These are phyloP conservation scores for Venturia canescens DNA, from an alignment of 1,140 invertebrate genomes.

Conservation along the genomic window DNA sequence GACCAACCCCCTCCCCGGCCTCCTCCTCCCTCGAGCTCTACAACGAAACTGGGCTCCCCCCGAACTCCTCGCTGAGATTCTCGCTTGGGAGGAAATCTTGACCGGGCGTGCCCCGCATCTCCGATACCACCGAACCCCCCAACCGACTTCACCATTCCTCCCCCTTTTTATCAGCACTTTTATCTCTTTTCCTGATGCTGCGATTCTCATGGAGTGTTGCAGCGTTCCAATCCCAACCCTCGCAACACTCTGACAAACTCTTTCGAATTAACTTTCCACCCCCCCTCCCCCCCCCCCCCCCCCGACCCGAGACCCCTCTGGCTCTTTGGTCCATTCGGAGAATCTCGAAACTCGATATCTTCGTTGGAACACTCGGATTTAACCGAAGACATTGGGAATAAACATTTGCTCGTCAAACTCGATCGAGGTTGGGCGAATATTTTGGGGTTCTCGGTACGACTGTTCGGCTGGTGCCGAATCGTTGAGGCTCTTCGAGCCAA, in stretches of 20 bases:
- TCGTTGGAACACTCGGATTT: constrained; percentile 26
- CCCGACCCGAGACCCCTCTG: too few relatives aligned
- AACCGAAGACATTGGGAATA: too few relatives aligned
- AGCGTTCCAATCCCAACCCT: neutral
- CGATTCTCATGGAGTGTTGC: neutral
- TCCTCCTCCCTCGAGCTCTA: neutral
- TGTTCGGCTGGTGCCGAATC: too few relatives aligned
- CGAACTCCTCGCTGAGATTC: constrained; percentile 73
- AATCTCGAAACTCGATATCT: constrained; percentile 33
- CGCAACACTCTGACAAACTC: constrained; percentile 13
- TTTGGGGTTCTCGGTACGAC: too few relatives aligned
- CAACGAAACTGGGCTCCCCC: constrained; percentile 44
- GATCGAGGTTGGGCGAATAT: too few relatives aligned
- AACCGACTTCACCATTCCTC: constrained; percentile 67
- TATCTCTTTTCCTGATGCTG: constrained; percentile 22
- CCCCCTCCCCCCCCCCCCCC: neutral
- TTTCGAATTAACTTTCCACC: constrained; percentile 30
- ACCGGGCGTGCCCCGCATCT: constrained; percentile 77
- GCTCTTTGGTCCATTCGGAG: too few relatives aligned
- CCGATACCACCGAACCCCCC: constrained; percentile 69
- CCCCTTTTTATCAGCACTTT: constrained; percentile 18
- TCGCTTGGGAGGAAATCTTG: constrained; percentile 76
- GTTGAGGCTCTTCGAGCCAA: too few relatives aligned
- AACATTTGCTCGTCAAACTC: too few relatives aligned
- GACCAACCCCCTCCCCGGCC: constrained; percentile 4